phyloP scores from a whole-genome alignment of 1,140 invertebrate species.

The Eciton burchellii region DNA sequence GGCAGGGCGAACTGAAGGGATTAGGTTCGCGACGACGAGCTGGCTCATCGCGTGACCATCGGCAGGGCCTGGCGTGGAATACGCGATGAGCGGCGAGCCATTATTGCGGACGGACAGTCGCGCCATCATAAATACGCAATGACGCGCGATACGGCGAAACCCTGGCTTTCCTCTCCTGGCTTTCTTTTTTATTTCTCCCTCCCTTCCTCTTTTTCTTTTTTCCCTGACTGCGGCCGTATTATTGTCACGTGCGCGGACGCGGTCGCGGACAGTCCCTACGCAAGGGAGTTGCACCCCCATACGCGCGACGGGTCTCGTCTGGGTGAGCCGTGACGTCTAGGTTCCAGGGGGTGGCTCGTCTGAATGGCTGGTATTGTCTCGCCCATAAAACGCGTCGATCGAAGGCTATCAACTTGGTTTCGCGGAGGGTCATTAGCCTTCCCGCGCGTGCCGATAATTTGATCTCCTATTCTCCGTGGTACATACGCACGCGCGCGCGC shows the following conservation, averaged over 20 bases:
- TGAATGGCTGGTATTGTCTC: conserved; percentile 9
- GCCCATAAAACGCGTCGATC: conserved; percentile 25
- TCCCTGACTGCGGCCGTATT: neutral
- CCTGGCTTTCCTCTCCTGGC: too few species aligned
- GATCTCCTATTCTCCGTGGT: neutral
- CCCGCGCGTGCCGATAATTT: conserved; percentile 1
- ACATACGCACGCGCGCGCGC: too few species aligned
- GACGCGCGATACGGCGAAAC: conserved; percentile 15
- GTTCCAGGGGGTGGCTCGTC: neutral
- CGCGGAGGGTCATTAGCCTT: conserved; percentile 20
- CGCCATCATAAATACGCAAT: conserved; percentile 54
- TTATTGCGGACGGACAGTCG: conserved; percentile 31
- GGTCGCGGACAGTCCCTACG: neutral
- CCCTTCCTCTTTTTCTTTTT: neutral
- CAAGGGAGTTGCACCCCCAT: neutral
- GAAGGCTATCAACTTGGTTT: conserved; percentile 34
- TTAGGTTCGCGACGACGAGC: conserved; percentile 23
- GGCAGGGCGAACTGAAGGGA: neutral
- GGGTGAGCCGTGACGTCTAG: neutral
- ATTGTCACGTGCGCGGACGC: conserved; percentile 29
- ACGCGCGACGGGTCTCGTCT: neutral
- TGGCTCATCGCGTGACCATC: conserved; percentile 49
- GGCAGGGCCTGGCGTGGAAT: conserved; percentile 51
- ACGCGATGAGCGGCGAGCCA: conserved; percentile 43
- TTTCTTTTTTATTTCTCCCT: neutral